Conservation (phyloP, 2,113 vertebrate species). For the Numida meleagris region DNA sequence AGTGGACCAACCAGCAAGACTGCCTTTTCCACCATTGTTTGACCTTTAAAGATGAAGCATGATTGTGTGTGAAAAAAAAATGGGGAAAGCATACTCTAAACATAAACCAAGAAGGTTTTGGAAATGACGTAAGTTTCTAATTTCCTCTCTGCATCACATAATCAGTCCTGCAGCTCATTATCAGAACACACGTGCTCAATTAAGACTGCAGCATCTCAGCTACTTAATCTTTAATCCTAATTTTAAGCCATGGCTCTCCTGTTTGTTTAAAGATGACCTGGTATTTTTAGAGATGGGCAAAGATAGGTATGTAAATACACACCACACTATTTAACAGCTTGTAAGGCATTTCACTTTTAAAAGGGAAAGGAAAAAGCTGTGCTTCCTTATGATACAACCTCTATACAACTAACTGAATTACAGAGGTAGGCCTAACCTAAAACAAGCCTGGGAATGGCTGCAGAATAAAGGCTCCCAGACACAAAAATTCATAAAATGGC, state of each 20-base stretch:
- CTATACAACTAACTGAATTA: background rate
- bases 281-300: background rate
- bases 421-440: background rate
- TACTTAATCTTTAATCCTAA: background rate
- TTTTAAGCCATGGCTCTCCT: background rate
- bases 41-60: background rate
- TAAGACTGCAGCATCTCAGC: background rate
- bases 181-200: background rate
- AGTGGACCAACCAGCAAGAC: background rate
- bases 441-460: background rate
- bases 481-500: accelerated
- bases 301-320: background rate
- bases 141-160: background rate
- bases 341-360: background rate
- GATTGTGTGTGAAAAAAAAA: background rate
- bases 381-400: background rate
- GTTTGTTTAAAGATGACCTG: background rate
- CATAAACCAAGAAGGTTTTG: background rate
- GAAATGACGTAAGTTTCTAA: background rate
- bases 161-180: background rate
- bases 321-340: background rate
- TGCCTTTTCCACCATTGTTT: accelerated
- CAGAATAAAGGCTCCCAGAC: background rate
- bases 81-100: accelerated
- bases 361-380: background rate